phyloP scores from a whole-genome alignment of 2,888 invertebrate species.

The Tupiocoris notatus region DNA sequence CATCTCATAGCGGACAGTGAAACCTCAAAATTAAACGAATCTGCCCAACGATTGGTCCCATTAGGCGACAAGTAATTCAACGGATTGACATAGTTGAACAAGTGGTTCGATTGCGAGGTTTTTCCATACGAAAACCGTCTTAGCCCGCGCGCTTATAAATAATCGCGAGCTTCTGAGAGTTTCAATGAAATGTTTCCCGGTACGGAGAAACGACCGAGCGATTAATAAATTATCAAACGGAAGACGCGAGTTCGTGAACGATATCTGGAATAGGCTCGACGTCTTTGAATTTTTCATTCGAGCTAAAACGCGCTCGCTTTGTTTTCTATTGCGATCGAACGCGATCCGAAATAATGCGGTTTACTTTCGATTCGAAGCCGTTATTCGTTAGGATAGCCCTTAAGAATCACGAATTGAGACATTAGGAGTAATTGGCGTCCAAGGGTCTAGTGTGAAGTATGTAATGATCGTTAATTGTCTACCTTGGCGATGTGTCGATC shows the following conservation, averaged over 20 bases:
- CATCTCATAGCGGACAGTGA: no score
- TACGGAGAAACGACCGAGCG: background rate
- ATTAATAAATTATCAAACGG: background rate
- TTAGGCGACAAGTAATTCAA: no score
- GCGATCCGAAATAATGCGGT: background rate
- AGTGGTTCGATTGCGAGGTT: no score
- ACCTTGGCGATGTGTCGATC: no score
- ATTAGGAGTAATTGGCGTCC: background rate
- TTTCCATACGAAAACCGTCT: no score
- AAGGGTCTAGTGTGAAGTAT: background rate
- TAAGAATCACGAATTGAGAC: background rate
- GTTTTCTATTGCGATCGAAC: background rate
- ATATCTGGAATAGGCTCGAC: background rate
- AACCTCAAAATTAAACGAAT: no score
- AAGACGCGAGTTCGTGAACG: background rate
- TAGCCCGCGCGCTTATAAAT: no score
- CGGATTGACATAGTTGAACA: no score
- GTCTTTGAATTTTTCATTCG: background rate
- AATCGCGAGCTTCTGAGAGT: background rate
- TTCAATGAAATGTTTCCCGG: background rate
- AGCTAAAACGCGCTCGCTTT: background rate
- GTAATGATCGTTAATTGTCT: no score
- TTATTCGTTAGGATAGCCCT: background rate
- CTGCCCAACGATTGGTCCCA: no score
- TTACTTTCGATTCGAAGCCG: background rate